Conservation (phyloP, 2,888 invertebrate genomes). For the Phengaris arion region DNA sequence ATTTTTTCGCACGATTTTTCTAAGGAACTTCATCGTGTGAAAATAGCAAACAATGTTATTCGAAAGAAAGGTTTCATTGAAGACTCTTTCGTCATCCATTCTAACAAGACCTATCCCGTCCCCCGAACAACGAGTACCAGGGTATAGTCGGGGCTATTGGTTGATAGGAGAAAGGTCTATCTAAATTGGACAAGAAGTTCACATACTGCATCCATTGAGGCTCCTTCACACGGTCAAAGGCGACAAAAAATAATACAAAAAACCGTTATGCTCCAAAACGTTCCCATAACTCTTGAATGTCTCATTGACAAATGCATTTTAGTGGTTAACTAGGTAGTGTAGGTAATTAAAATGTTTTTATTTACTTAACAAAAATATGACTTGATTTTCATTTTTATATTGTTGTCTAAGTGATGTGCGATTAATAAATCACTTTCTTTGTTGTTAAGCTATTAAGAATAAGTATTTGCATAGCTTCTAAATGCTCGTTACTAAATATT, state of each 20-base stretch:
- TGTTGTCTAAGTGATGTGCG: neutral
- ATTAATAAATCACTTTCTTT: neutral
- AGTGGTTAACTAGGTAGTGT: conserved; percentile 15
- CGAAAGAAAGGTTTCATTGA: conserved; percentile 70
- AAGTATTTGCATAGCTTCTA: neutral
- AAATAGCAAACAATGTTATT: conserved; percentile 61
- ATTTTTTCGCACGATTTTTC: conserved; percentile 42
- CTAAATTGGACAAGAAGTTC: conserved; percentile 53
- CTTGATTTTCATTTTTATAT: neutral
- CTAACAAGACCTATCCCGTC: conserved; percentile 48
- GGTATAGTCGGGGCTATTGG: conserved; percentile 38
- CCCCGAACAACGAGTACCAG: conserved; percentile 39
- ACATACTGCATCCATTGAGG: conserved; percentile 73
- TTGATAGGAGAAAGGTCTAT: conserved; percentile 48
- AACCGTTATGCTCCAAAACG: conserved; percentile 76
- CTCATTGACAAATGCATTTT: conserved; percentile 64
- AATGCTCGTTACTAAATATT: neutral
- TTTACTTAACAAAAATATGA: neutral
- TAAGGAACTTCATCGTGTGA: conserved; percentile 57
- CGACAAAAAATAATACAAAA: conserved; percentile 77
- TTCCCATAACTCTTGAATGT: conserved; percentile 73
- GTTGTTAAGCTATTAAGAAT: neutral
- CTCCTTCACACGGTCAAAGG: conserved; percentile 75
- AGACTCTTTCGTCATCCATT: conserved; percentile 53
- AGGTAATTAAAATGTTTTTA: conserved; percentile 1